These are phyloP conservation scores for Ostrea denselamellosa DNA, from an alignment of 1,140 invertebrate species.

Conservation along the genomic window DNA sequence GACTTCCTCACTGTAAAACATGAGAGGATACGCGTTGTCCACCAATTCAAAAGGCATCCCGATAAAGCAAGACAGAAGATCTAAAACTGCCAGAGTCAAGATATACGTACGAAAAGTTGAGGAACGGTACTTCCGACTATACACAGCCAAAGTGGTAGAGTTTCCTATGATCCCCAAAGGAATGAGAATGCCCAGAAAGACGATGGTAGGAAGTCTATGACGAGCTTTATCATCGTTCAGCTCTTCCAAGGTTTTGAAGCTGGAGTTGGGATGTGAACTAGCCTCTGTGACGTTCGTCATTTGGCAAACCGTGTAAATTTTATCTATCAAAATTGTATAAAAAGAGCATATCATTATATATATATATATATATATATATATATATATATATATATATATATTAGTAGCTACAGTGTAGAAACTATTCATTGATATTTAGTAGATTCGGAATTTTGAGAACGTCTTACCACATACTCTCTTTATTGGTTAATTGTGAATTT, in stretches of 20 bases:
- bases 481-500: no score
- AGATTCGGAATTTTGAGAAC: no score
- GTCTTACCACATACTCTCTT: no score
- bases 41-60: conserved; percentile 47
- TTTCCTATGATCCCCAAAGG: conserved; percentile 44
- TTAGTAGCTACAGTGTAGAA: no score
- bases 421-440: no score
- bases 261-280: no score
- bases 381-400: no score
- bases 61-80: conserved; percentile 45
- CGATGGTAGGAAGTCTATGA: conserved; percentile 39
- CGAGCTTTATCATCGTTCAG: conserved; percentile 42
- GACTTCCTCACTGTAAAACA: conserved; percentile 26
- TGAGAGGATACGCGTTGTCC: conserved; percentile 41
- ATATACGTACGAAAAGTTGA: conserved; percentile 24
- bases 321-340: no score
- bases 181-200: conserved; percentile 41
- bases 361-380: no score
- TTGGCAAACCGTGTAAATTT: no score
- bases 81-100: conserved; percentile 40
- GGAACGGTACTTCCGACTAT: not conserved
- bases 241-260: conserved; percentile 33
- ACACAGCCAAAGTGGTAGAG: conserved; percentile 42
- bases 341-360: no score
- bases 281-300: no score